Evolutionary conservation across 2,888 invertebrate species (phyloP), one percentile per base, ranked within the genome.

Genomic region (Cremastobaeus sp.): DNA sequence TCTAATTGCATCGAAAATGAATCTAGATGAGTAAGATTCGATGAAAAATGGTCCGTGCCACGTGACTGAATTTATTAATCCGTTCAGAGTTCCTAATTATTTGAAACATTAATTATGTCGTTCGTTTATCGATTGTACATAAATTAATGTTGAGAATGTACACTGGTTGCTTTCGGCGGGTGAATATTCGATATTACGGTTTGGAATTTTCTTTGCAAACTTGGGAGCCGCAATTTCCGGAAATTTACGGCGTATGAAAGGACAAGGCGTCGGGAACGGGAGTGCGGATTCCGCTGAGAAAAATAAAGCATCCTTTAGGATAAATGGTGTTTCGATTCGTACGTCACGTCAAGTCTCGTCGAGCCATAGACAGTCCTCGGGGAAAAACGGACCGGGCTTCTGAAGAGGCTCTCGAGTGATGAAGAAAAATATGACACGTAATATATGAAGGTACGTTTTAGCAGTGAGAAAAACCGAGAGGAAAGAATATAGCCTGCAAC

Each of bases 251-350:
- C 11, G 32, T 8, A 47, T 21, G 21, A 34, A 35, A 5, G 34
- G 21, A 35, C 28, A 37, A 2, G 14, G n/a, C 25, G 5, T n/a
- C n/a, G 3, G 43, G 35, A 48, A 54, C 39, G 72, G 32, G 50
- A 70, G 48, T 47, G 57, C 50, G 25, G 52, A 41, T 48, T 43
- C 17, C 39, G 25, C 11, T 21, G 47, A 37, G 52, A 37, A 60
- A 54, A 45, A 55, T 34, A 62, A 50, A 45, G 57, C 20, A 34
- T 20, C 59, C 47, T 37, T 12, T 21, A 32, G 57, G 62, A 76
- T 70, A 66, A 74, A 76, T 76, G 70, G 54, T 64, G 65, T 62
- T 76, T 76, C 73, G 57, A 76, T 68, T 70, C 64, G 35, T 48
- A 45, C 68, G 73, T 75, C 62, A 47, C 43, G 59, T 62, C 60